A percentile compares a stretch with the other conserved stretches of the same genome.
Conservation (phyloP, 2,113 vertebrate species). For the Trachemys scripta region DNA sequence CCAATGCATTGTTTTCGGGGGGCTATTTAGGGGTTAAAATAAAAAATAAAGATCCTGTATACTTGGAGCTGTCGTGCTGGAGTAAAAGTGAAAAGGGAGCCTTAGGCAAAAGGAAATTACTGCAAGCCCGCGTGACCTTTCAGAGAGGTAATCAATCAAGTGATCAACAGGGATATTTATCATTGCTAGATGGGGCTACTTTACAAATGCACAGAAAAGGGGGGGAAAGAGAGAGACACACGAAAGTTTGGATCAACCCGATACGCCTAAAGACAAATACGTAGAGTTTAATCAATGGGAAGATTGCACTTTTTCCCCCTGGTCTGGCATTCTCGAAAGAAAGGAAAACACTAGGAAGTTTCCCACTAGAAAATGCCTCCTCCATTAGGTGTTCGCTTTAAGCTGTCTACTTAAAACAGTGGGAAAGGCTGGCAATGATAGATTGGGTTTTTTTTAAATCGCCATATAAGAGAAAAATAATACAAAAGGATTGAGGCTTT, state of each 20-base stretch:
- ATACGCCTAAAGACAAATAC: constrained; percentile 63
- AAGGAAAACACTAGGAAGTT: constrained; percentile 44
- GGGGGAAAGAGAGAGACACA: background rate
- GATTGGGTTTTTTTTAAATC: no score
- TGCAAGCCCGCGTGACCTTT: constrained; percentile 96
- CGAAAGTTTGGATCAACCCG: constrained; percentile 79
- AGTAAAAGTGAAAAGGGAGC: constrained; percentile 98
- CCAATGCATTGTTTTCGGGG: constrained; percentile 80
- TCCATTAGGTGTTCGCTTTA: constrained; percentile 50
- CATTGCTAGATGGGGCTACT: constrained; percentile 90
- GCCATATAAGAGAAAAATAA: background rate
- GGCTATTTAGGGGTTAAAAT: constrained; percentile 92
- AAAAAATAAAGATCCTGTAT: constrained; percentile 89
- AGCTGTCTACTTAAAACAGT: constrained; percentile 16
- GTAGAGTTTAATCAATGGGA: constrained; percentile 63
- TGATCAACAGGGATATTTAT: constrained; percentile 99
- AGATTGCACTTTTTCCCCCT: constrained; percentile 34
- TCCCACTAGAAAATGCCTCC: constrained; percentile 54
- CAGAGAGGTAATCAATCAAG: constrained; percentile 99
- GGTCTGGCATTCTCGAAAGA: constrained; percentile 15
- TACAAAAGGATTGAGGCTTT: constrained; percentile 43
- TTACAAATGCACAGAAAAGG: constrained; percentile 75
- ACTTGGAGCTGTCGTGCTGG: constrained; percentile 88
- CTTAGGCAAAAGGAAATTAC: constrained; percentile 99
- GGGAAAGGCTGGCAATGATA: constrained; percentile 40